phyloP scores from a whole-genome alignment of 2,888 invertebrate species.

The Automeris io region DNA sequence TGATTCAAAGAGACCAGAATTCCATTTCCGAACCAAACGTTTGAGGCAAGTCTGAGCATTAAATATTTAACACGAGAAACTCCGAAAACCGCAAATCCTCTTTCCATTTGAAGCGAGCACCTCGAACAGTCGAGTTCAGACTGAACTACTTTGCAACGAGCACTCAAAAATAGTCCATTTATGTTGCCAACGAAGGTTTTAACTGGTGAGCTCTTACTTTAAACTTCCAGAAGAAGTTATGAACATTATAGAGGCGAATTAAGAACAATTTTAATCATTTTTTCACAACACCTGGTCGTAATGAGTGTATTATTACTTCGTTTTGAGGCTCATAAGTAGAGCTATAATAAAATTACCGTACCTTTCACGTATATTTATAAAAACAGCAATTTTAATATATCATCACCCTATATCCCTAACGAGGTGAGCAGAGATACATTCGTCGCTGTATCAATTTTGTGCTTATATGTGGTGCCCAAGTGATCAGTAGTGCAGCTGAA shows the following conservation, averaged over 20 bases:
- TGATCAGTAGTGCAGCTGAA: too few relatives aligned
- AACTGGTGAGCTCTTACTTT: slow-evolving; percentile 14
- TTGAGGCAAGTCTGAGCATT: not conserved
- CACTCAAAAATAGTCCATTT: slow-evolving; percentile 22
- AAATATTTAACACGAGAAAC: slow-evolving; percentile 4
- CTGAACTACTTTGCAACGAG: slow-evolving; percentile 15
- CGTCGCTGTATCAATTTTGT: too few relatives aligned
- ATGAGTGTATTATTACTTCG: too few relatives aligned
- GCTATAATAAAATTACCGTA: too few relatives aligned
- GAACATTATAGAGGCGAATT: slow-evolving; percentile 2
- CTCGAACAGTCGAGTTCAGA: slow-evolving; percentile 12
- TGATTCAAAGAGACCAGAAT: not conserved
- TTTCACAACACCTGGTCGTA: too few relatives aligned
- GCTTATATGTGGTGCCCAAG: too few relatives aligned
- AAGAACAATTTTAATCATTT: not conserved
- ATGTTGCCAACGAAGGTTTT: slow-evolving; percentile 16
- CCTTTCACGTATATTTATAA: too few relatives aligned
- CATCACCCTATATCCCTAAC: too few relatives aligned
- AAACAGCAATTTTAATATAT: too few relatives aligned
- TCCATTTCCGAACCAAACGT: not conserved
- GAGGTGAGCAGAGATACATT: too few relatives aligned
- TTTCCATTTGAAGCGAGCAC: slow-evolving; percentile 1
- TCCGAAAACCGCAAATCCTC: slow-evolving; percentile 9
- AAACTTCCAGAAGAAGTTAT: slow-evolving; percentile 5
- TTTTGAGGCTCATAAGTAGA: too few relatives aligned